Evolutionary conservation across 2,797 vertebrate genomes (phyloP), one percentile per base, ranked within the genome.

Genomic region (Paedocypris micromegethes): DNA sequence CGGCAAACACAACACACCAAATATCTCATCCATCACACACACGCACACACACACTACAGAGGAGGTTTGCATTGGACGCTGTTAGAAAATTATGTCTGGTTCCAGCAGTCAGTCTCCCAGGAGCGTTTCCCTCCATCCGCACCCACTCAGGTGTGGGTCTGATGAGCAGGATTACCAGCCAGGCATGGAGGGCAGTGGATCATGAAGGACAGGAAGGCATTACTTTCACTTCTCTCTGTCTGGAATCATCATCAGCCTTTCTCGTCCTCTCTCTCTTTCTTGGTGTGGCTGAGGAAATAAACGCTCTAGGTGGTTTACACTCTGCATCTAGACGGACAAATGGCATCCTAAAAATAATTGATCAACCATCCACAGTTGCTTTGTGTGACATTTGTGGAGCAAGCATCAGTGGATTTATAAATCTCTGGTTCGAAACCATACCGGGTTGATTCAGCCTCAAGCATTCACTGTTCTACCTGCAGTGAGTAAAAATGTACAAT

Each of bases 111-210:
- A 49, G 43, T 69, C 49, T 42, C 53, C n/a, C 51, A n/a, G 9
- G 45, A 70, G 58, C 4, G 8, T 47, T 44, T 67, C 40, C 70
- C 51, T 70, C 42, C 50, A 66, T 40, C 71, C 72, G 70, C 72
- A 61, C 75, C 58, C 63, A 70, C 75, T 78, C 75, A 52, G 64
- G 68, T 75, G 68, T 23, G 71, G 60, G 66, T 80, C 77, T 80
- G 83, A 83, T 79, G 69, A 79, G 70, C 64, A 66, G 77, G 63
- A 77, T 77, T 73, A 74, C 52, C 77, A 74, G 67, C 73, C 66
- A 77, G 70, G 71, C 61, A 46, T 72, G 42, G 52, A 66, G 78
- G 66, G 72, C 75, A 39, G 63, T 52, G 75, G 72, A 44, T 74
- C 76, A 73, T 77, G 72, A 80, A 80, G 74, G 72, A 79, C 77